phyloP scores from a whole-genome alignment of 2,113 vertebrate species.

The Lipophrys pholis region DNA sequence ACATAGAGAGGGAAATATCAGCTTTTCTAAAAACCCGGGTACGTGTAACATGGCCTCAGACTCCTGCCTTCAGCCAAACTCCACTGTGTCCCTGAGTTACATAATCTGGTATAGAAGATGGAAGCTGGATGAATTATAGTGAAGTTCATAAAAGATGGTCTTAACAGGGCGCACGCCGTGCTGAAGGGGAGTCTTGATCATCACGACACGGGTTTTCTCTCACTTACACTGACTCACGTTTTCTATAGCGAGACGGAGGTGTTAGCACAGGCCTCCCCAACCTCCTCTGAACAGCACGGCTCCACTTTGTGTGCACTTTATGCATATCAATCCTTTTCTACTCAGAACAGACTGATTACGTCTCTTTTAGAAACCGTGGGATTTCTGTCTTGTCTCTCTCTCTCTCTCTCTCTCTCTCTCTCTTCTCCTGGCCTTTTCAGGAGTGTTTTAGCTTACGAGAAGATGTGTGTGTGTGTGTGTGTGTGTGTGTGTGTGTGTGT shows the following conservation, averaged over 20 bases:
- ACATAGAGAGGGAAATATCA: no score
- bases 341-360: constrained; percentile 35
- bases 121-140: no score
- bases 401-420: constrained; percentile 51
- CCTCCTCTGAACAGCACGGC: constrained; percentile 20
- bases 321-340: constrained; percentile 54
- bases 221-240: background rate
- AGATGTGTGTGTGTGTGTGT: background rate
- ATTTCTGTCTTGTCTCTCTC: constrained; percentile 41
- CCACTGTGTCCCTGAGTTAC: no score
- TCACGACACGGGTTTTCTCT: background rate
- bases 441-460: constrained; percentile 56
- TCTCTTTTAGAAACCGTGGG: constrained; percentile 50
- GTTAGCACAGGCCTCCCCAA: constrained; percentile 9
- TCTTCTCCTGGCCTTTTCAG: constrained; percentile 68
- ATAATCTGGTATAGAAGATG: no score
- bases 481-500: background rate
- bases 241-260: constrained; percentile 14
- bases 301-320: constrained; percentile 45
- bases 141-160: no score
- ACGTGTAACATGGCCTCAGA: no score
- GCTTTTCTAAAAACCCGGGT: no score
- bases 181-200: no score
- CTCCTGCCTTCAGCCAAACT: no score
- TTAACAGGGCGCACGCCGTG: no score